Evolutionary conservation across 1,140 invertebrate genomes (phyloP).

Genomic region (Drosophila lini): DNA sequence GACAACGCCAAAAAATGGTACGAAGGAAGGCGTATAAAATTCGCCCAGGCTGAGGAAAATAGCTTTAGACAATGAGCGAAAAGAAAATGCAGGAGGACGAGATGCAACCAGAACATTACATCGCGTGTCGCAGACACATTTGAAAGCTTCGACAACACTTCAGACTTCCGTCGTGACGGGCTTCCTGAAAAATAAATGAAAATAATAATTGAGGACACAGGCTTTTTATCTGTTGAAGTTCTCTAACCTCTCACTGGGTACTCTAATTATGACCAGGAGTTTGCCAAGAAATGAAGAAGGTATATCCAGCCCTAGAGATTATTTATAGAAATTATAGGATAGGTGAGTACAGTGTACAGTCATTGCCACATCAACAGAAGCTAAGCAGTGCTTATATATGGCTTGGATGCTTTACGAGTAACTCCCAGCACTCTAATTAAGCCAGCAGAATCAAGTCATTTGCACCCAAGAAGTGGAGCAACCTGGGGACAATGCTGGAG

Average conservation of each 20-base stretch:
- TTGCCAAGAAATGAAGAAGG: neutral
- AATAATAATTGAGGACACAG: constrained; percentile 50
- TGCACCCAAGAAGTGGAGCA: constrained; percentile 23
- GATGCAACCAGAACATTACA: constrained; percentile 58
- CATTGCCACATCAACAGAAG: neutral
- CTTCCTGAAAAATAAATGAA: constrained; percentile 38
- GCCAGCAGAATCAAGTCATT: neutral
- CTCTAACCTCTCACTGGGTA: neutral
- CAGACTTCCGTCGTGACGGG: constrained; percentile 64
- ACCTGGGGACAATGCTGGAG: constrained; percentile 17
- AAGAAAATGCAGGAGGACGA: constrained; percentile 20
- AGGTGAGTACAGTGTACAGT: too few relatives aligned
- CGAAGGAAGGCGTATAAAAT: constrained; percentile 59
- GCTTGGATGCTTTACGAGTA: neutral
- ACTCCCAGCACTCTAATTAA: constrained; percentile 31
- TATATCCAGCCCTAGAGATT: too few relatives aligned
- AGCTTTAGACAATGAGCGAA: constrained; percentile 64
- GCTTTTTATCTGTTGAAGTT: constrained; percentile 20
- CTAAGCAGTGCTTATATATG: neutral
- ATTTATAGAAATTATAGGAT: too few relatives aligned
- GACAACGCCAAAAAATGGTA: constrained; percentile 64
- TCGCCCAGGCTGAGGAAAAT: constrained; percentile 52
- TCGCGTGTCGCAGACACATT: constrained; percentile 77
- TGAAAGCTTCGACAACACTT: constrained; percentile 75
- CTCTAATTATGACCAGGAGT: neutral